Base-by-base conservation (phyloP, 2,888 invertebrate species). In the Drosophila anomalipes region DNA sequence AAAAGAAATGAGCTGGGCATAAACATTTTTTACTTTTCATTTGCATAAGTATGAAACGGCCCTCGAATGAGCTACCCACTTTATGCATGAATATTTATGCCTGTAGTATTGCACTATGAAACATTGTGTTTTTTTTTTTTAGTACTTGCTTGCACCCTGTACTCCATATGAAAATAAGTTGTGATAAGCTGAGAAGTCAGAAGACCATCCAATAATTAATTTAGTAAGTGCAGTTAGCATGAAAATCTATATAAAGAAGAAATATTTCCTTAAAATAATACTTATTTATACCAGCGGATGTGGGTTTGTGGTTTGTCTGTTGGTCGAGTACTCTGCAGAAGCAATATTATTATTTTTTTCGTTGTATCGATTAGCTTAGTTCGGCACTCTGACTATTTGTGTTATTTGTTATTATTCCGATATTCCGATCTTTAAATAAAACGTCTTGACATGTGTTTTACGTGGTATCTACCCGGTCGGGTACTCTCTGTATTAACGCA, bases 21-120 rank as follows among this genome's bases (percentile, higher is more conserved):
- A 82, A 85, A 79, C 74, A 62, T 77, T 81, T 41, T 77, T 79
- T 84, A 86, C 77, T 86, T 89, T 82, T 70, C 77, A 89, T 86
- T 89, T 89, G 84, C 89, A 86, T 86, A 86, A 82, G 79, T 72
- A 70, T 62, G 68, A 51, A 74, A 68, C 68, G 39, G 58, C 65
- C 26, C 73, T 49, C 61, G 59, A n/a, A 53, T 37, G 44, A 19
- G 54, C 54, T 30, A 37, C n/a, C 51, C 58, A 35, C 64, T 68
- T 56, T 67, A 37, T 67, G 66, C 51, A 47, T 59, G 32, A 22
- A 35, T 67, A 65, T 66, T 65, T 70, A 37, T 19, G 49, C 26
- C 41, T 60, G 51, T 56, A 41, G 58, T 52, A 69, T 56, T 78
- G 58, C 51, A 74, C 58, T 64, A 52, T 69, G 70, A 44, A 33